Base-by-base conservation (phyloP, 2,797 vertebrate genomes). In the Helarctos malayanus region DNA sequence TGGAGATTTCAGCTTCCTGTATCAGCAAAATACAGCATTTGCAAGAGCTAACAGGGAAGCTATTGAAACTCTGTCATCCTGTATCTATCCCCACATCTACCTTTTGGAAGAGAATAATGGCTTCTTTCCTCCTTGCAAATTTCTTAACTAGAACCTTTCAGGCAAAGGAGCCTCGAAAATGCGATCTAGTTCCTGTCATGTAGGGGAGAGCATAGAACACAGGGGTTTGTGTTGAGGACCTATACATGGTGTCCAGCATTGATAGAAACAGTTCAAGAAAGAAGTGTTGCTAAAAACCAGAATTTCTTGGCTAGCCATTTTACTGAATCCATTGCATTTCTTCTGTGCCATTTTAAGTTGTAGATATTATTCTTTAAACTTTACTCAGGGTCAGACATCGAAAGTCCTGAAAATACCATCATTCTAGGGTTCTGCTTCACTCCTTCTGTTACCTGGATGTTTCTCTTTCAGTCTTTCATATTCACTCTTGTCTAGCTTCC, bases 1-100 rank as follows among this genome's bases (percentile, higher is more conserved):
- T 61, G 29, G 61, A 35, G 52, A 86, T 97, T 84, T 79, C 11
- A 45, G 35, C 12, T 86, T 93, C 13, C 29, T 85, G 1, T 82
- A 35, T 79, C 14, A 96, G 78, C 68, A 91, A 92, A 89, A 68
- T 56, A 32, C 0, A 93, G 23, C 79, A 69, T 75, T 79, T 96
- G 16, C 61, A 61, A 84, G 35, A 71, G 16, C 32, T 88, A 80
- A 89, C 27, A 63, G 16, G 52, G 23, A 68, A 73, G 35, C 8
- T 41, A n/a, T 18, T 89, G 35, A 27, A 88, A 41, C 35, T 65
- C 45, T 71, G 7, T 81, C 23, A 59, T 18, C 45, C 35, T 84
- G 4, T 65, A 1, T 61, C 35, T 86, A 41, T 4, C 15, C 7
- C 9, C 35, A 54, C 18, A 29, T 52, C 38, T 69, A 38, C 59